A percentile compares a stretch with the other conserved stretches of the same genome.
Conservation (phyloP, 2,797 vertebrate species). For the Poeciliopsis gracilis region DNA sequence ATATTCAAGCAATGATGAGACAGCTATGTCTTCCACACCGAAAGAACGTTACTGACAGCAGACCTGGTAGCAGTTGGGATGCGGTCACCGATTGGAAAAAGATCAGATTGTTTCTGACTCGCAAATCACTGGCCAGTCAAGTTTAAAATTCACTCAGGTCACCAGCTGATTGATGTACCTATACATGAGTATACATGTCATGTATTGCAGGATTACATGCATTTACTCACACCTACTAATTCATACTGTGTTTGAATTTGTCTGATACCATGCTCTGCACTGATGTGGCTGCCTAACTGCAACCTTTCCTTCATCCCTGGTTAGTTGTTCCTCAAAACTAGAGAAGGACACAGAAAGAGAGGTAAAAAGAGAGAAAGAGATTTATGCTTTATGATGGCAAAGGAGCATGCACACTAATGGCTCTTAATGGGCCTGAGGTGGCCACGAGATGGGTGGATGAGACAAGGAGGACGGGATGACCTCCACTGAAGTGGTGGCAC, state of each 20-base stretch:
- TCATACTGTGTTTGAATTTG: conserved; percentile 49
- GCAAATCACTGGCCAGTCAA: not conserved
- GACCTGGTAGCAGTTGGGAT: not conserved
- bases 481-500: conserved; percentile 92
- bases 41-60: not conserved
- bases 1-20: not conserved
- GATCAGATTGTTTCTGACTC: not conserved
- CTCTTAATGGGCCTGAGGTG: conserved; percentile 83
- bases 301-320: conserved; percentile 79
- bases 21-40: not conserved
- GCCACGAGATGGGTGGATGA: conserved; percentile 67
- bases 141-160: not conserved
- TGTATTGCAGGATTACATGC: not conserved
- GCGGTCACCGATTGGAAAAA: not conserved
- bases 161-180: not conserved
- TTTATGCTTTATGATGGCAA: conserved; percentile 86
- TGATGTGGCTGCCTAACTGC: conserved; percentile 60
- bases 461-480: conserved; percentile 89
- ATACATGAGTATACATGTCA: conserved; percentile 1
- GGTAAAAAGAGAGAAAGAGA: conserved; percentile 69
- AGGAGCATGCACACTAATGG: conserved; percentile 82
- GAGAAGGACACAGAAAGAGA: conserved; percentile 56
- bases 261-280: conserved; percentile 41
- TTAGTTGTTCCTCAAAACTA: conserved; percentile 71
- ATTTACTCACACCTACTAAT: not conserved